phyloP scores from a whole-genome alignment of 2,113 vertebrate species.

The Salvelinus alpinus region DNA sequence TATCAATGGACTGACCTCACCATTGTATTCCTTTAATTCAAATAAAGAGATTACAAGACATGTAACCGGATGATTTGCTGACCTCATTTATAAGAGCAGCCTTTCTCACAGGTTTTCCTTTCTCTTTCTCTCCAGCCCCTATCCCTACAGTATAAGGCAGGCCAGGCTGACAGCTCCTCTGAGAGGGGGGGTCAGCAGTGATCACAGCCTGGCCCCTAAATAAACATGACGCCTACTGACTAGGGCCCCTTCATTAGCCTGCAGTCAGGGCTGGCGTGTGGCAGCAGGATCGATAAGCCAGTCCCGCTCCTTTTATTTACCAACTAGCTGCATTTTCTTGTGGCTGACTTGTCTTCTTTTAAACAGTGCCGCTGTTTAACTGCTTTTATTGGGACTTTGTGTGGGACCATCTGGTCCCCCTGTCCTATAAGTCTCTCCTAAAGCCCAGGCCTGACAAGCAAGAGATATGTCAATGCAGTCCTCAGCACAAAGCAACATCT shows the following conservation, averaged over 20 bases:
- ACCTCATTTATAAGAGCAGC: slow-evolving; percentile 53
- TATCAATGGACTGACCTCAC: slow-evolving; percentile 48
- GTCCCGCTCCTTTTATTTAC: slow-evolving; percentile 76
- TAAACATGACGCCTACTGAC: slow-evolving; percentile 58
- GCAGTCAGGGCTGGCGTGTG: slow-evolving; percentile 55
- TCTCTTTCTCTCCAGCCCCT: slow-evolving; percentile 42
- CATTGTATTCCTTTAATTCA: background rate
- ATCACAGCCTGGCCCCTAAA: slow-evolving; percentile 64
- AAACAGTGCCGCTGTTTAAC: slow-evolving; percentile 79
- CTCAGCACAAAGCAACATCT: slow-evolving; percentile 98
- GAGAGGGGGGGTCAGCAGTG: slow-evolving; percentile 48
- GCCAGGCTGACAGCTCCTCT: slow-evolving; percentile 50
- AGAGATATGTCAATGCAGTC: slow-evolving; percentile 93
- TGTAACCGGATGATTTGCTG: slow-evolving; percentile 52
- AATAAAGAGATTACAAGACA: slow-evolving; percentile 52
- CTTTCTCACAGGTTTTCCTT: slow-evolving; percentile 12
- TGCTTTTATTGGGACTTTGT: slow-evolving; percentile 82
- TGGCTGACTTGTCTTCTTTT: slow-evolving; percentile 74
- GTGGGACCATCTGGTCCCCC: slow-evolving; percentile 87
- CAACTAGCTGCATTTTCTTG: slow-evolving; percentile 78
- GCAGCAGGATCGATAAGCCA: slow-evolving; percentile 79
- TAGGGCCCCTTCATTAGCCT: slow-evolving; percentile 69
- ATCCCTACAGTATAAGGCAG: slow-evolving; percentile 41
- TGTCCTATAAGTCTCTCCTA: slow-evolving; percentile 84
- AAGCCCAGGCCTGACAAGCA: slow-evolving; percentile 92